A percentile compares a stretch with the other conserved stretches of the same genome.
Conservation (phyloP, 2,888 invertebrate genomes). For the Helicoverpa assulta region DNA sequence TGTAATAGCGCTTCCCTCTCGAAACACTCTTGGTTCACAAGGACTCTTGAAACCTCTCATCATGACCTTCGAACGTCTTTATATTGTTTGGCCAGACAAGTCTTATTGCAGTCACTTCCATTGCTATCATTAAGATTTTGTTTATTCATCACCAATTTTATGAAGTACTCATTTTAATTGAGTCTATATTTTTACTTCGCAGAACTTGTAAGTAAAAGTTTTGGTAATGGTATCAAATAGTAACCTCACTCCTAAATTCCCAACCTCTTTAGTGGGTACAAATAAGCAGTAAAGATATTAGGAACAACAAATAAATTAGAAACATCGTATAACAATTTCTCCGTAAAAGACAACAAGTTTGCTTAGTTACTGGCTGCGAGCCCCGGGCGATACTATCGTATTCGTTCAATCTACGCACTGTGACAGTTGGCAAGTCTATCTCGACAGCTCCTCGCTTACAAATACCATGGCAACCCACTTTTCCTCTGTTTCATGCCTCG, state of each 20-base stretch:
- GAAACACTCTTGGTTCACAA: conserved; percentile 35
- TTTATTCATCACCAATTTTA: conserved; percentile 9
- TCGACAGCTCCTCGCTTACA: conserved; percentile 45
- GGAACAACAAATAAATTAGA: conserved; percentile 2
- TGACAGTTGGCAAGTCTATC: conserved; percentile 51
- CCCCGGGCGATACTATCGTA: conserved; percentile 38
- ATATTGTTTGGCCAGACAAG: conserved; percentile 28
- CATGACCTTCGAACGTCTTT: conserved; percentile 48
- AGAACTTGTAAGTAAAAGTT: background rate
- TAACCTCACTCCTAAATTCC: no score
- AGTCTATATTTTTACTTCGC: background rate
- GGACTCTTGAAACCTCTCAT: conserved; percentile 49
- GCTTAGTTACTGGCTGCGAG: conserved; percentile 10
- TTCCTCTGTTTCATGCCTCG: conserved; percentile 28
- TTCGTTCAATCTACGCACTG: conserved; percentile 40
- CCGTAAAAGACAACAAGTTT: conserved; percentile 11
- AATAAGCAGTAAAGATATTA: background rate
- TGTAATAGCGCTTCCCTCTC: conserved; percentile 49
- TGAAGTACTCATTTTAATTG: background rate
- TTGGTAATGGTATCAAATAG: background rate
- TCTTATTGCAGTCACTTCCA: conserved; percentile 29
- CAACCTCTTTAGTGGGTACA: background rate
- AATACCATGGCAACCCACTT: conserved; percentile 54
- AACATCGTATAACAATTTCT: conserved; percentile 5
- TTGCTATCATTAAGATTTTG: conserved; percentile 5